Percentiles rank a stretch among this genome's conserved stretches.
phyloP scores from a whole-genome alignment of 2,797 vertebrate species.

The Alectoris magna region DNA sequence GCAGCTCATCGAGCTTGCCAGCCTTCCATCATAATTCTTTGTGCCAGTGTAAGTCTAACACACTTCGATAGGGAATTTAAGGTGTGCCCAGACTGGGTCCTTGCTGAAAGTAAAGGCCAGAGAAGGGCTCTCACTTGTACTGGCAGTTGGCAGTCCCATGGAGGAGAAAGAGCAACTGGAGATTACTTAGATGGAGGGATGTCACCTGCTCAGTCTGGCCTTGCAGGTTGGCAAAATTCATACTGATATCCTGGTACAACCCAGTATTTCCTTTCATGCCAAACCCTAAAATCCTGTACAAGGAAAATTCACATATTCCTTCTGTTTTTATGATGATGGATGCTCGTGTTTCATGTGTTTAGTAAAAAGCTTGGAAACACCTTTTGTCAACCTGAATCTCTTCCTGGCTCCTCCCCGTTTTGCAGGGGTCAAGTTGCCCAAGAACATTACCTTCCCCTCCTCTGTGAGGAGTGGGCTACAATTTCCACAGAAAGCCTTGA shows the following conservation, averaged over 20 bases:
- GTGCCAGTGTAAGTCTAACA: neutral
- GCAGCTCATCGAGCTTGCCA: neutral
- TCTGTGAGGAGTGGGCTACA: neutral
- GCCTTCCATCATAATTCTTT: neutral
- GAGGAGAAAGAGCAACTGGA: neutral
- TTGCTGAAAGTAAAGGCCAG: neutral
- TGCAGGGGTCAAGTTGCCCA: neutral
- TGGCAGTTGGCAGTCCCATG: neutral
- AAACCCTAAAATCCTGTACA: neutral
- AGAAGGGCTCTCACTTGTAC: neutral
- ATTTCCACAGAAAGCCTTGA: neutral
- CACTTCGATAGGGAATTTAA: neutral
- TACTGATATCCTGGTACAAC: neutral
- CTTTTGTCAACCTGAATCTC: neutral
- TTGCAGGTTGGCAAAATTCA: neutral
- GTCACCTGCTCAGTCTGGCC: neutral
- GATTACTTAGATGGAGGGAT: neutral
- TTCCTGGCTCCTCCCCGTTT: fast-evolving
- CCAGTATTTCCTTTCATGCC: neutral
- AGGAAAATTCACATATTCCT: neutral
- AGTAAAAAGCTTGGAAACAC: neutral
- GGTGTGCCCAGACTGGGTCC: neutral
- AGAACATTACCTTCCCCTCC: neutral
- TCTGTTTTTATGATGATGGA: neutral
- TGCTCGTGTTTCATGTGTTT: neutral